phyloP scores from a whole-genome alignment of 2,888 invertebrate genomes.

The Pediacus dermestoides region DNA sequence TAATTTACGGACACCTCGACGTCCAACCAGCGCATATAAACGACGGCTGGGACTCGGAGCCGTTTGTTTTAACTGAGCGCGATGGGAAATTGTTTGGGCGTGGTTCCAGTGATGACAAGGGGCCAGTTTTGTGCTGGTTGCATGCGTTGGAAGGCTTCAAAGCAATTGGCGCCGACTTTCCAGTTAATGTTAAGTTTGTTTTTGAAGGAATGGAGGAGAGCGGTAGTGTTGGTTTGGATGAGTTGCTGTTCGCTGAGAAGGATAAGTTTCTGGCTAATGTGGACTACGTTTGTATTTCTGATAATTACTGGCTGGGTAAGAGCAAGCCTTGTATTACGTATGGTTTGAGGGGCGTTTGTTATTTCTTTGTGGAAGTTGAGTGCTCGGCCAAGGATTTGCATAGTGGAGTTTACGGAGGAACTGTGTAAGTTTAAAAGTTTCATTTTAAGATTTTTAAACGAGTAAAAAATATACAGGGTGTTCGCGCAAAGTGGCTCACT shows the following conservation, averaged over 20 bases:
- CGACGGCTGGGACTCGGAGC: slow-evolving; percentile 95
- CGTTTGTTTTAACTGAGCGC: slow-evolving; percentile 83
- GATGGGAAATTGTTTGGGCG: slow-evolving; percentile 87
- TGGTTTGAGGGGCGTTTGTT: slow-evolving; percentile 90
- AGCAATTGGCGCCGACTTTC: slow-evolving; percentile 56
- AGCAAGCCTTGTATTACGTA: slow-evolving; percentile 95
- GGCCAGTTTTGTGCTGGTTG: slow-evolving; percentile 88
- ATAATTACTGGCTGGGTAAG: slow-evolving; percentile 97
- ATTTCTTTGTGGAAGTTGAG: slow-evolving; percentile 82
- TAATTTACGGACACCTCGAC: slow-evolving; percentile 96
- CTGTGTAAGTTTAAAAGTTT: too few relatives aligned
- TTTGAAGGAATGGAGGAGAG: slow-evolving; percentile 99
- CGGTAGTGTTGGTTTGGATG: slow-evolving; percentile 90
- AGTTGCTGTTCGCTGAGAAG: slow-evolving; percentile 66
- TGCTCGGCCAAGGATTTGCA: slow-evolving; percentile 90
- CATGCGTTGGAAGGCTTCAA: slow-evolving; percentile 88
- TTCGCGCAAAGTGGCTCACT: too few relatives aligned
- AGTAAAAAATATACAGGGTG: too few relatives aligned
- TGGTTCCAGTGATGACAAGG: slow-evolving; percentile 88
- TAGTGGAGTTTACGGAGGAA: slow-evolving; percentile 4
- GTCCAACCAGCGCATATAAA: slow-evolving; percentile 91
- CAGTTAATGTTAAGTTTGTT: slow-evolving; percentile 79
- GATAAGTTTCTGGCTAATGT: slow-evolving; percentile 76
- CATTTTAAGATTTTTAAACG: too few relatives aligned
- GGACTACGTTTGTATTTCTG: slow-evolving; percentile 96